Percentiles rank a stretch among this genome's conserved stretches.
Evolutionary conservation across 1,140 invertebrate species (phyloP).

Genomic region (Meloidogyne chitwoodi): DNA sequence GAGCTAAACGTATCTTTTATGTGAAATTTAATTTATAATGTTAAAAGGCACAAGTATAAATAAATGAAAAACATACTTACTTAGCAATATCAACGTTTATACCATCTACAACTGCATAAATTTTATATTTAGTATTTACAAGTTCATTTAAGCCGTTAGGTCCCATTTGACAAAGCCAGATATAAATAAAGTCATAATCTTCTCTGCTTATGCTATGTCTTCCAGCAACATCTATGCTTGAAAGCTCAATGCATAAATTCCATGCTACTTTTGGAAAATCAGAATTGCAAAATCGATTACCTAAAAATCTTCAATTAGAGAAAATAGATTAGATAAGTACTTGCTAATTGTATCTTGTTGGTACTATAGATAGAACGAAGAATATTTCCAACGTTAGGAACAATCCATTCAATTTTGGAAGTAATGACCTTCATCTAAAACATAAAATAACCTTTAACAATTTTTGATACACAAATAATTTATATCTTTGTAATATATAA

Average conservation of each 20-base stretch:
- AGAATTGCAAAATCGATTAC: not conserved
- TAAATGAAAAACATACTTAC: not conserved
- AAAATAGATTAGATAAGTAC: not conserved
- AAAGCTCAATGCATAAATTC: not conserved
- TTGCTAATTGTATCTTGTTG: not conserved
- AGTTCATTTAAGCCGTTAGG: not conserved
- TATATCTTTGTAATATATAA: too few relatives aligned
- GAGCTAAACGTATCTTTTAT: too few relatives aligned
- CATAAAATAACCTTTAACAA: too few relatives aligned
- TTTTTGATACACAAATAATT: too few relatives aligned
- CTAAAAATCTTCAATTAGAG: not conserved
- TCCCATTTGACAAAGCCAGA: not conserved
- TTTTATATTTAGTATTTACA: not conserved
- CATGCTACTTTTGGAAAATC: not conserved
- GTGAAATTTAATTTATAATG: too few relatives aligned
- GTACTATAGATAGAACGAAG: not conserved
- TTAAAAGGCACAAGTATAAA: not conserved
- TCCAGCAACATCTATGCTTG: not conserved
- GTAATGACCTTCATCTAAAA: not conserved
- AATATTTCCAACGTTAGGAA: not conserved
- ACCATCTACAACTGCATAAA: not conserved
- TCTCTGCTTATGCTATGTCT: not conserved
- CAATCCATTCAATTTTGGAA: not conserved
- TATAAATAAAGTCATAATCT: not conserved
- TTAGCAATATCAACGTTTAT: not conserved